A percentile compares a stretch with the other conserved stretches of the same genome.
Evolutionary conservation across 2,797 vertebrate species (phyloP).

Genomic region (Gymnopithys bicolor): DNA sequence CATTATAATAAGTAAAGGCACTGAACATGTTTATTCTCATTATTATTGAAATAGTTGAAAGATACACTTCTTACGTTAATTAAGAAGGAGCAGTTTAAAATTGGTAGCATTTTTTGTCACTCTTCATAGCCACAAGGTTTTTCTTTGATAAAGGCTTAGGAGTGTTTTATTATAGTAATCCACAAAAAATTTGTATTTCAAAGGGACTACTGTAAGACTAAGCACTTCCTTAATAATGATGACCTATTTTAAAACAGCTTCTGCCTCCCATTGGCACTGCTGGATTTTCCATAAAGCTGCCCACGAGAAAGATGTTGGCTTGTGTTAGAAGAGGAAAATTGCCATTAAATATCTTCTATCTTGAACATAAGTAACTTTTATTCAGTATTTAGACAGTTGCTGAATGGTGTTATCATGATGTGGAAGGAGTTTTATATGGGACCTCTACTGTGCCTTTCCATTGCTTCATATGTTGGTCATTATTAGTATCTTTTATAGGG

Average conservation of each 20-base stretch:
- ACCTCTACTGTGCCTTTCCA: neutral
- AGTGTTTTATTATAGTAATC: slow-evolving; percentile 17
- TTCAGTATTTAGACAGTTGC: neutral
- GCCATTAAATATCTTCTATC: neutral
- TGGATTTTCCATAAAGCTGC: neutral
- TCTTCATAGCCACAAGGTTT: neutral
- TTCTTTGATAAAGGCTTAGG: neutral
- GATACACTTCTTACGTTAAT: neutral
- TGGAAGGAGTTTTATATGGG: neutral
- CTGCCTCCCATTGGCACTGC: neutral
- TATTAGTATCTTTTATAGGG: neutral
- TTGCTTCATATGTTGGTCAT: neutral
- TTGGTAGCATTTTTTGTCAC: neutral
- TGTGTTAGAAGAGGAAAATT: neutral
- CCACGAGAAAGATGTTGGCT: neutral
- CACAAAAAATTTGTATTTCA: slow-evolving; percentile 24
- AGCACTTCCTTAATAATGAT: neutral
- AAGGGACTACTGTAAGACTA: neutral
- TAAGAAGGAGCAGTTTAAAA: neutral
- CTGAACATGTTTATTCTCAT: neutral
- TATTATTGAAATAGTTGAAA: neutral
- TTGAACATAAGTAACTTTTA: neutral
- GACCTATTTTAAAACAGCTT: slow-evolving; percentile 33
- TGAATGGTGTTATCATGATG: neutral
- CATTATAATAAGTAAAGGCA: neutral